These are phyloP conservation scores for Hycleus cichorii DNA, from an alignment of 1,140 invertebrate genomes.

Conservation along the genomic window DNA sequence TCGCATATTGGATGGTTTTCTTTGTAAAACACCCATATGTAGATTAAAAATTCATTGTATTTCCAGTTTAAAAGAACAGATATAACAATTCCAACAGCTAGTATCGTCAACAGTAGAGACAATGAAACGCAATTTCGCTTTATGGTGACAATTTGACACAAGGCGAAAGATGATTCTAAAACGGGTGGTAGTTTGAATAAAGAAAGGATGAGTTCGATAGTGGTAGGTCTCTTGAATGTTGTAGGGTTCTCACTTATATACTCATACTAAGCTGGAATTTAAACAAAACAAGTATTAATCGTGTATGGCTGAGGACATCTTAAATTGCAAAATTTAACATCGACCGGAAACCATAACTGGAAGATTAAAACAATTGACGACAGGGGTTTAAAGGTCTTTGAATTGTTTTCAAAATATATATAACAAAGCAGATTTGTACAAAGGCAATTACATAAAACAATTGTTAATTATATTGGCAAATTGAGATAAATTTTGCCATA, in stretches of 20 bases:
- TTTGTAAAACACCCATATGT: too few species aligned
- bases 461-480: too few species aligned
- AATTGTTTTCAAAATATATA: too few species aligned
- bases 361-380: conserved; percentile 9
- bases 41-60: too few species aligned
- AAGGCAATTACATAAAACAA: background rate
- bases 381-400: too few species aligned
- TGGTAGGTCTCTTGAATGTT: conserved; percentile 3
- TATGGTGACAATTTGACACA: conserved; percentile 14
- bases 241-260: conserved; percentile 9
- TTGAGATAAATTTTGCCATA: too few species aligned
- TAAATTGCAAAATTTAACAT: conserved; percentile 13
- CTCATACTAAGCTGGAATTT: conserved; percentile 14
- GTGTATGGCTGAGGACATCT: conserved; percentile 8
- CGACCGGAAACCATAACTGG: conserved; percentile 9
- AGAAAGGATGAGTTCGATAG: background rate
- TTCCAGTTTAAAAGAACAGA: too few species aligned
- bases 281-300: conserved; percentile 17
- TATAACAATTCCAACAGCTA: background rate
- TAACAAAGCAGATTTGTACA: conserved; percentile 1
- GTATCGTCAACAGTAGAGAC: conserved; percentile 13
- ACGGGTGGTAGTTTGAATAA: conserved; percentile 2
- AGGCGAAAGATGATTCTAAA: conserved; percentile 3
- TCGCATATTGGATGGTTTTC: too few species aligned
- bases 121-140: conserved; percentile 17